A percentile compares a stretch with the other conserved stretches of the same genome.
These are phyloP conservation scores for Temnothorax ravouxi DNA, from an alignment of 2,888 invertebrate species.

Conservation along the genomic window DNA sequence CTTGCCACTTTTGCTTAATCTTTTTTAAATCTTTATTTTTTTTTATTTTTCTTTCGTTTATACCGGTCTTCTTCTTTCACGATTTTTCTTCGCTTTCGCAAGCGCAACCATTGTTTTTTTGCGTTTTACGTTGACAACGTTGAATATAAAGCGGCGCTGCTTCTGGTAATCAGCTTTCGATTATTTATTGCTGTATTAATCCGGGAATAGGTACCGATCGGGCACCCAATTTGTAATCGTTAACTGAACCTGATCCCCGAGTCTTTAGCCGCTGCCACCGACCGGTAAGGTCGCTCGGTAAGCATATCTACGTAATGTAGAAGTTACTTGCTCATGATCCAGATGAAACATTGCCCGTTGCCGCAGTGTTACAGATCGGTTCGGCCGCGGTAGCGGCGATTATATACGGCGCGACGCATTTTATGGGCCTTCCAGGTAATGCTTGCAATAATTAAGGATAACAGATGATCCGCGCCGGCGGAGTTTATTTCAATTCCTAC, in stretches of 20 bases:
- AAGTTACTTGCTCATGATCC: slow-evolving; percentile 69
- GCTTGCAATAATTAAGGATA: slow-evolving; percentile 59
- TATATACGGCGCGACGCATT: slow-evolving; percentile 54
- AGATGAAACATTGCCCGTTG: slow-evolving; percentile 61
- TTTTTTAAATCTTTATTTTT: background rate
- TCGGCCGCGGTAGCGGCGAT: slow-evolving; percentile 61
- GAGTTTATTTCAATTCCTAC: slow-evolving; percentile 53
- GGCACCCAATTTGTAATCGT: slow-evolving; percentile 85
- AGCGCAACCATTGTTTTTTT: slow-evolving; percentile 39
- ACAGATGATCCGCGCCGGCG: slow-evolving; percentile 40
- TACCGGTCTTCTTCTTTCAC: background rate
- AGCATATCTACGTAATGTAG: slow-evolving; percentile 64
- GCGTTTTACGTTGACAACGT: slow-evolving; percentile 63
- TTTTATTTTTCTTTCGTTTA: slow-evolving; percentile 11
- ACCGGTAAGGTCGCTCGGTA: slow-evolving; percentile 46
- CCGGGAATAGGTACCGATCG: slow-evolving; percentile 83
- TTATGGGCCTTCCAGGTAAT: slow-evolving; percentile 58
- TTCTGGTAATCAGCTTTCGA: slow-evolving; percentile 83
- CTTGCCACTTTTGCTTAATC: background rate
- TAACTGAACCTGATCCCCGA: slow-evolving; percentile 76
- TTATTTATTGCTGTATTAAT: slow-evolving; percentile 85
- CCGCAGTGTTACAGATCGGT: slow-evolving; percentile 59
- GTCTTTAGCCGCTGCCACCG: slow-evolving; percentile 56
- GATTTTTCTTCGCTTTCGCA: slow-evolving; percentile 58
- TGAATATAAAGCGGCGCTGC: slow-evolving; percentile 64